These are phyloP conservation scores for Apamea monoglypha DNA, from an alignment of 2,888 invertebrate species.

Conservation along the genomic window DNA sequence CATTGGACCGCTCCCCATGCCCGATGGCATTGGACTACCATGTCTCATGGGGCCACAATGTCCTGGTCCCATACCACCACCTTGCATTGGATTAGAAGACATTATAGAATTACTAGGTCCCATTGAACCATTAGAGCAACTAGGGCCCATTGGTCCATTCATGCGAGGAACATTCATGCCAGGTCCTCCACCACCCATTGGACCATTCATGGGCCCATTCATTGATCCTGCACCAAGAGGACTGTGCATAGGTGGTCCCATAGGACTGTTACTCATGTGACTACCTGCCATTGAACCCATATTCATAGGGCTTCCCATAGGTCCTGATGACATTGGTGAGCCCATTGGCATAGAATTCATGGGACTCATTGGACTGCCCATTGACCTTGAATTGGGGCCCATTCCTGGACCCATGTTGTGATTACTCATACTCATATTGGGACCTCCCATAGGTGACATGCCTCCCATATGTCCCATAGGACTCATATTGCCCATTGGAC, in stretches of 20 bases:
- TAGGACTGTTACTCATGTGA: constrained; percentile 93
- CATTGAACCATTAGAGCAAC: constrained; percentile 90
- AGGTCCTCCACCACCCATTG: constrained; percentile 91
- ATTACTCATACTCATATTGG: constrained; percentile 92
- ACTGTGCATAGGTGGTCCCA: constrained; percentile 94
- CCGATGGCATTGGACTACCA: constrained; percentile 89
- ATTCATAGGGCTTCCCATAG: constrained; percentile 94
- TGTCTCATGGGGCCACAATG: constrained; percentile 90
- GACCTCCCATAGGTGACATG: constrained; percentile 93
- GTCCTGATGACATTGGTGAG: constrained; percentile 92
- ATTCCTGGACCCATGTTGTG: constrained; percentile 91
- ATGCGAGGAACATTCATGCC: constrained; percentile 90
- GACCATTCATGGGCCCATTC: constrained; percentile 90
- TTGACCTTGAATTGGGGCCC: constrained; percentile 90
- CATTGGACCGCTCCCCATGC: constrained; percentile 91
- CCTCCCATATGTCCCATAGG: constrained; percentile 93
- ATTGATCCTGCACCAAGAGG: constrained; percentile 91
- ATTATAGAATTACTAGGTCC: constrained; percentile 90
- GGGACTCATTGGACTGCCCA: constrained; percentile 94
- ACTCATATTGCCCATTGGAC: constrained; percentile 93
- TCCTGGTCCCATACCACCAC: constrained; percentile 88
- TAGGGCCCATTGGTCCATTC: constrained; percentile 90
- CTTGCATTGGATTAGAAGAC: constrained; percentile 89
- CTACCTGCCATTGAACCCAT: constrained; percentile 91
- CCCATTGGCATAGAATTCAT: constrained; percentile 94